phyloP scores from a whole-genome alignment of 1,140 invertebrate species.

The Papilio polyxenes region DNA sequence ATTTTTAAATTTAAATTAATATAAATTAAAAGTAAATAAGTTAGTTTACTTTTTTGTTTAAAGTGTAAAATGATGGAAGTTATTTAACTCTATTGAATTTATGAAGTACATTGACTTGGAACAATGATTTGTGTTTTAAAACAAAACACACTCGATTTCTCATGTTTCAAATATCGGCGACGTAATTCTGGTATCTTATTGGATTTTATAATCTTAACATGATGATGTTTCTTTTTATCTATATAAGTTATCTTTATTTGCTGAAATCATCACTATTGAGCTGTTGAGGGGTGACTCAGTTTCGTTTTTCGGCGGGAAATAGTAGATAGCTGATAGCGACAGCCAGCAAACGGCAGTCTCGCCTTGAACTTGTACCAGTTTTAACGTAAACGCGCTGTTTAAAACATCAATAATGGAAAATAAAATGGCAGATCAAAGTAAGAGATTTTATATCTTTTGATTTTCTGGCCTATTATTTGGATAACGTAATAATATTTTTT shows the following conservation, averaged over 20 bases:
- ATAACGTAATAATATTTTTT: not conserved
- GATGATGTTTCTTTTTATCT: constrained; percentile 1
- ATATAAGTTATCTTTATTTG: not conserved
- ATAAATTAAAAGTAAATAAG: too few species aligned
- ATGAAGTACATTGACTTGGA: too few species aligned
- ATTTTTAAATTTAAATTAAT: too few species aligned
- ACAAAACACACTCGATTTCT: too few species aligned
- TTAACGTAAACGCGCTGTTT: not conserved
- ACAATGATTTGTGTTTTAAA: too few species aligned
- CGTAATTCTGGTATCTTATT: not conserved
- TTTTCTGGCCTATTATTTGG: not conserved
- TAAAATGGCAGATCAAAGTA: constrained; percentile 7
- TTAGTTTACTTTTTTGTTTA: too few species aligned
- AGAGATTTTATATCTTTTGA: not conserved
- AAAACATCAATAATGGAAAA: not conserved
- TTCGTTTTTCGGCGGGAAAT: not conserved
- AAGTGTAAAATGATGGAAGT: too few species aligned
- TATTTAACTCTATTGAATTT: too few species aligned
- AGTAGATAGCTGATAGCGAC: not conserved
- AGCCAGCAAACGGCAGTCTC: not conserved
- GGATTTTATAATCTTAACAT: constrained; percentile 1
- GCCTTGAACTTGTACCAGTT: not conserved
- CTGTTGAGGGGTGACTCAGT: not conserved
- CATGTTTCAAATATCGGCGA: not conserved
- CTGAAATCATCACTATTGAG: constrained; percentile 20